Percentiles rank a stretch among this genome's conserved stretches.
Evolutionary conservation across 2,888 invertebrate species (phyloP).

Genomic region (Ceramica pisi): DNA sequence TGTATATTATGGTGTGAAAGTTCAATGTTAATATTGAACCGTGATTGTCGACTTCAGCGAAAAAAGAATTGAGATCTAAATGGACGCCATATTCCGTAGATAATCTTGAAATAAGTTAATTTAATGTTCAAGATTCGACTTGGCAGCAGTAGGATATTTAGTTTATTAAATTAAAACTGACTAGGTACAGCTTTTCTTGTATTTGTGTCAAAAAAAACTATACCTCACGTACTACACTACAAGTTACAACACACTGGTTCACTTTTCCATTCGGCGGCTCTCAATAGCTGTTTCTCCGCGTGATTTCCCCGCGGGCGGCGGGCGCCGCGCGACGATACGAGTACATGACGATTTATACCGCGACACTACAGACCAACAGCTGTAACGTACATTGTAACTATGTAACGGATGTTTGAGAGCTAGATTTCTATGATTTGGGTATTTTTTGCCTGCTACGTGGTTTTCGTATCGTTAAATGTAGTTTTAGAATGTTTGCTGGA

Average conservation of each 20-base stretch:
- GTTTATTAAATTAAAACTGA: no score
- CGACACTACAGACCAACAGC: not conserved
- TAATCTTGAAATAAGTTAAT: no score
- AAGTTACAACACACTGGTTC: not conserved
- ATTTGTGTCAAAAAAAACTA: no score
- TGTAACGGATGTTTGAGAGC: not conserved
- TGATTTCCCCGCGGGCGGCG: slow-evolving; percentile 28
- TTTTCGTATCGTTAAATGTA: not conserved
- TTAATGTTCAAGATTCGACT: no score
- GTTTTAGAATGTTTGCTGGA: not conserved
- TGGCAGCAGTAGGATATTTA: no score
- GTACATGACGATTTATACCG: slow-evolving; percentile 12
- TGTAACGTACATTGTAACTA: not conserved
- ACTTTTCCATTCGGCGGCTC: not conserved
- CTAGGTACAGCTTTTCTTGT: no score
- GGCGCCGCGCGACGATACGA: not conserved
- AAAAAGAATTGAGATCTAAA: no score
- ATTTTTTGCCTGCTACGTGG: no score
- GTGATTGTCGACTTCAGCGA: no score
- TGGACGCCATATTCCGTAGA: no score
- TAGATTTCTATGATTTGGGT: not conserved
- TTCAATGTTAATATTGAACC: no score
- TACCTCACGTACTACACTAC: not conserved
- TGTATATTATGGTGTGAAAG: no score
- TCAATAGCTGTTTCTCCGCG: slow-evolving; percentile 15